phyloP scores from a whole-genome alignment of 1,140 invertebrate species.

The Pseudobourletiella spinata region DNA sequence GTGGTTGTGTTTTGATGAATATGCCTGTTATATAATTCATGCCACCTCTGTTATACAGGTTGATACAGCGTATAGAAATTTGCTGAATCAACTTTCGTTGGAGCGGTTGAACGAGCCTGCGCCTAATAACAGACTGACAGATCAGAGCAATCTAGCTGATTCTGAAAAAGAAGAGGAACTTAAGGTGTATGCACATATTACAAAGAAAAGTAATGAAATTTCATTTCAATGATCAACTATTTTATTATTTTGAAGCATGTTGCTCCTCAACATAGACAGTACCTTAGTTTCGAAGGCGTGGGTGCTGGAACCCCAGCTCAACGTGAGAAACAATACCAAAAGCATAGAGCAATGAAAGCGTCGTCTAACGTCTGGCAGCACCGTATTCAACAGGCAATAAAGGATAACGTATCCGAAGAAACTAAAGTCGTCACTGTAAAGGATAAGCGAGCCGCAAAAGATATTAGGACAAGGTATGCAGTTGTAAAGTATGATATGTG shows the following conservation, averaged over 20 bases:
- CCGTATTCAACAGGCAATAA: conserved; percentile 55
- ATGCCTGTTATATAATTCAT: neutral
- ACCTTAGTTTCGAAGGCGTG: conserved; percentile 65
- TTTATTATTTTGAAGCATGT: conserved; percentile 71
- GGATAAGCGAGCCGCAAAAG: conserved; percentile 47
- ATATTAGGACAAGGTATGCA: conserved; percentile 63
- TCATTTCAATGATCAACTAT: no score
- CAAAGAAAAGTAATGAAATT: no score
- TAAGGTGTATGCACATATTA: no score
- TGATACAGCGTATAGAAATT: conserved; percentile 48
- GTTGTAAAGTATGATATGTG: neutral
- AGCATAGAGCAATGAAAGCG: conserved; percentile 59
- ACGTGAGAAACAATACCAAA: conserved; percentile 62
- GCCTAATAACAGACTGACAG: no score
- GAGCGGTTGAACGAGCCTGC: no score
- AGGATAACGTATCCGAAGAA: conserved; percentile 39
- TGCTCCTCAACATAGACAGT: conserved; percentile 79
- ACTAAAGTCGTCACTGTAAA: conserved; percentile 57
- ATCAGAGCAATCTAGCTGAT: no score
- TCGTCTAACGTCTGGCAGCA: conserved; percentile 66
- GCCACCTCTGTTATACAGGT: conserved; percentile 39
- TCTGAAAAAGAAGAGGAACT: no score
- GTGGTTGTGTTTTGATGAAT: no score
- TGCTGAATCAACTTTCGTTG: no score
- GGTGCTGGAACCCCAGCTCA: conserved; percentile 66